Conservation (phyloP, 2,113 vertebrate genomes). For the Megatriorchis doriae region DNA sequence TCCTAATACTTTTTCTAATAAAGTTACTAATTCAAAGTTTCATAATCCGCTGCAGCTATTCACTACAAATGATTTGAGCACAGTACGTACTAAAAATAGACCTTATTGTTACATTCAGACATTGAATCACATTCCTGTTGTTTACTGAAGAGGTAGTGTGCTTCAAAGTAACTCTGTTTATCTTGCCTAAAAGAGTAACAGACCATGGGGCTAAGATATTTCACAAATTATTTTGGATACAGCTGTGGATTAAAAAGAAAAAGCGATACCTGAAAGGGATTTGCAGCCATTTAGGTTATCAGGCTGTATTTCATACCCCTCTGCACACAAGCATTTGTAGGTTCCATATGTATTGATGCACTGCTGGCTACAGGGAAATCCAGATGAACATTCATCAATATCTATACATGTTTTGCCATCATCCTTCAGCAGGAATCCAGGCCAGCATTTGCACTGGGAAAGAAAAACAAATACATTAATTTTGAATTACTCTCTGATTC, state of each 20-base stretch:
- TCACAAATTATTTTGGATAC: background rate
- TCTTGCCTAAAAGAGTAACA: background rate
- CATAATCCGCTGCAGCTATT: background rate
- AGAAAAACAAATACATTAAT: background rate
- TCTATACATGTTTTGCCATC: conserved; percentile 95
- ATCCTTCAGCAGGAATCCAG: conserved; percentile 93
- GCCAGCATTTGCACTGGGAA: conserved; percentile 96
- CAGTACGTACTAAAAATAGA: background rate
- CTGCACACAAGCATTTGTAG: conserved; percentile 90
- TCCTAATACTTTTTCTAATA: background rate
- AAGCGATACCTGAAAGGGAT: conserved; percentile 84
- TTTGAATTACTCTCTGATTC: background rate
- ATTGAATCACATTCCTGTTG: background rate
- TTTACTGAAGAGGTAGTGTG: background rate
- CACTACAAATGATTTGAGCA: background rate
- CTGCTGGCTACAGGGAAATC: conserved; percentile 93
- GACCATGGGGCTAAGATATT: background rate
- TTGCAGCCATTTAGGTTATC: conserved; percentile 89
- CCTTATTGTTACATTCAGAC: background rate
- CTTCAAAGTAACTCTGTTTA: background rate
- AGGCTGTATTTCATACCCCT: conserved; percentile 88
- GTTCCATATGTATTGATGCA: conserved; percentile 97
- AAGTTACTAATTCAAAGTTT: background rate
- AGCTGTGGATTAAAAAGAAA: background rate
- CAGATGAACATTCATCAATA: conserved; percentile 90